Percentiles rank a stretch among this genome's conserved stretches.
Evolutionary conservation across 2,113 vertebrate genomes (phyloP).

Genomic region (Cheirogaleus medius): DNA sequence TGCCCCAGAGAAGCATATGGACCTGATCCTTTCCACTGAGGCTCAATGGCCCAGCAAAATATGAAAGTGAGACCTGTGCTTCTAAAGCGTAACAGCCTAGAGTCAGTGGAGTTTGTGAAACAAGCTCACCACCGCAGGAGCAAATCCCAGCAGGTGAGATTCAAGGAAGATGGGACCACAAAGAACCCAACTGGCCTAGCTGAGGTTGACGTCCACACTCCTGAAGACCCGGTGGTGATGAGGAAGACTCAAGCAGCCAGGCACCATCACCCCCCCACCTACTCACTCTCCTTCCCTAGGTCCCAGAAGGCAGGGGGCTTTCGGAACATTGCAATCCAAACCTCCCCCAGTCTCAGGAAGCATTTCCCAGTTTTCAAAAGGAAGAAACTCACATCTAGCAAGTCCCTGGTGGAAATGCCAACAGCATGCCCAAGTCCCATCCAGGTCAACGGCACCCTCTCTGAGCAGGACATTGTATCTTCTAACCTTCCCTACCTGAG

Average conservation of each 20-base stretch:
- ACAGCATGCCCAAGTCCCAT: constrained; percentile 66
- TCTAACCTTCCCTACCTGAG: constrained; percentile 83
- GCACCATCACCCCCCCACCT: constrained; percentile 70
- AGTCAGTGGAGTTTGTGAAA: constrained; percentile 80
- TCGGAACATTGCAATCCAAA: constrained; percentile 87
- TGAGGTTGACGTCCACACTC: constrained; percentile 36
- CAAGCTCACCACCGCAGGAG: constrained; percentile 85
- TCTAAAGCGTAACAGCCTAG: constrained; percentile 86
- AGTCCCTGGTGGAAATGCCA: constrained; percentile 85
- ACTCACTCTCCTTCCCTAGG: constrained; percentile 80
- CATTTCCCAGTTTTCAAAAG: constrained; percentile 86
- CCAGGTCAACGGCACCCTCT: constrained; percentile 83
- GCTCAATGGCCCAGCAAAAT: constrained; percentile 85
- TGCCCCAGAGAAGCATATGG: constrained; percentile 78
- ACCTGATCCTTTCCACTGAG: constrained; percentile 74
- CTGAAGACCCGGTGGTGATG: neutral
- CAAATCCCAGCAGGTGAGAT: constrained; percentile 89
- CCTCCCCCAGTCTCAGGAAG: constrained; percentile 90
- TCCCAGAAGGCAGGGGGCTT: constrained; percentile 80
- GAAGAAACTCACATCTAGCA: constrained; percentile 83
- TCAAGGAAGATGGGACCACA: constrained; percentile 85
- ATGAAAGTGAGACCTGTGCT: constrained; percentile 85
- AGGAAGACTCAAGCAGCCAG: constrained; percentile 66
- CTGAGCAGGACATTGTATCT: constrained; percentile 78
- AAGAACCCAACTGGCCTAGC: constrained; percentile 33